Conservation (phyloP, 2,113 vertebrate species). For the Pseudorhombus dupliciocellatus region DNA sequence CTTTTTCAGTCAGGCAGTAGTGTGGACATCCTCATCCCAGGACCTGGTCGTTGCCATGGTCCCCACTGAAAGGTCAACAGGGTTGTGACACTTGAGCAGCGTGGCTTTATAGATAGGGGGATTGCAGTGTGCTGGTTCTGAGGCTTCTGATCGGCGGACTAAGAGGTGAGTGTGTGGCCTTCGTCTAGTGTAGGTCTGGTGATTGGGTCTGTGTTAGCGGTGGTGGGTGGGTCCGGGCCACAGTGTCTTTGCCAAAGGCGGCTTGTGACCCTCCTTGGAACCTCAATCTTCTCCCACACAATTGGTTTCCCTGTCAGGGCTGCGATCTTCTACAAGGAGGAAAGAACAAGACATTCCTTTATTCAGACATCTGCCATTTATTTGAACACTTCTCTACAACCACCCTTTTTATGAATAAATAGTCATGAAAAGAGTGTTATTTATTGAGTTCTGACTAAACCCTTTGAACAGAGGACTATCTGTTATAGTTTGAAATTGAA, state of each 20-base stretch:
- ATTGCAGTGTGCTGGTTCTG: conserved; percentile 80
- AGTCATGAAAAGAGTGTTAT: too few species aligned
- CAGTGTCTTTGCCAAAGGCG: conserved; percentile 26
- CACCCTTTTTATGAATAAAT: too few species aligned
- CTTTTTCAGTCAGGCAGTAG: conserved; percentile 72
- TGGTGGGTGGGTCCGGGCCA: conserved; percentile 57
- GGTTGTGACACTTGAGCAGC: conserved; percentile 82
- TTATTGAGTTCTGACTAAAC: neutral
- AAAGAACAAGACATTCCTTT: neutral
- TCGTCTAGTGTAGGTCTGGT: conserved; percentile 83
- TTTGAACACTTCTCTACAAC: too few species aligned
- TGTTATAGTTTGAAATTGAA: too few species aligned
- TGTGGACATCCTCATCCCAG: conserved; percentile 84
- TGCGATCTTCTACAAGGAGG: conserved; percentile 67
- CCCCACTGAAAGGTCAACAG: conserved; percentile 88
- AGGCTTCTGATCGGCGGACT: conserved; percentile 65
- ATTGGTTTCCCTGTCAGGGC: conserved; percentile 66
- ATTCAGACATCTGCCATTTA: neutral
- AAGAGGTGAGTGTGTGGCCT: conserved; percentile 71
- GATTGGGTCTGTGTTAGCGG: conserved; percentile 38
- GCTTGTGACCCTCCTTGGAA: conserved; percentile 54
- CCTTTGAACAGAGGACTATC: neutral
- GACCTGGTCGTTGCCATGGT: conserved; percentile 85
- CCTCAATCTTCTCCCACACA: conserved; percentile 52
- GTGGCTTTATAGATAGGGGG: conserved; percentile 82